A percentile compares a stretch with the other conserved stretches of the same genome.
These are phyloP conservation scores for Datnioides undecimradiatus DNA, from an alignment of 2,113 vertebrate genomes.

Conservation along the genomic window DNA sequence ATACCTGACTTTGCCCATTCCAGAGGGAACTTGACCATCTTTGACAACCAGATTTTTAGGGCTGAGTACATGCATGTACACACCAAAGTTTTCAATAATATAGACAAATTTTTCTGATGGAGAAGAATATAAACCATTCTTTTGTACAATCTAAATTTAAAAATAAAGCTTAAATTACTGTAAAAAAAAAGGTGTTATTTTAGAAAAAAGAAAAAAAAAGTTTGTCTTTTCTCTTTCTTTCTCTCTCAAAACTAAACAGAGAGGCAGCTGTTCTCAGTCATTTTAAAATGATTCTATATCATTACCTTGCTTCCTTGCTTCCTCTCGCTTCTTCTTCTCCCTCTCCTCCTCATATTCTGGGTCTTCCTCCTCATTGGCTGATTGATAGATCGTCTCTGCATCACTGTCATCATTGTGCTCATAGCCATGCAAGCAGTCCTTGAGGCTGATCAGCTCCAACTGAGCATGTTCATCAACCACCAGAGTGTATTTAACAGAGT, in stretches of 20 bases:
- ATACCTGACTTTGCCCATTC: too few relatives aligned
- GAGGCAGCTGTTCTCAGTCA: not conserved
- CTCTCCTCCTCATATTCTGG: constrained; percentile 83
- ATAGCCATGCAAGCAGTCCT: constrained; percentile 87
- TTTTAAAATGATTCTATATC: not conserved
- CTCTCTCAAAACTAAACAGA: too few relatives aligned
- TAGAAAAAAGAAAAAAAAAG: too few relatives aligned
- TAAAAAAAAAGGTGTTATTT: too few relatives aligned
- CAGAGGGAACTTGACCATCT: too few relatives aligned
- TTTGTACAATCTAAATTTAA: too few relatives aligned
- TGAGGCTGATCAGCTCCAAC: constrained; percentile 93
- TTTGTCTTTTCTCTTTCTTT: too few relatives aligned
- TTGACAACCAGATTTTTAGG: too few relatives aligned
- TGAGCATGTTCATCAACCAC: constrained; percentile 94
- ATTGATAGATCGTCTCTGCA: constrained; percentile 89
- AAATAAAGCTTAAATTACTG: too few relatives aligned
- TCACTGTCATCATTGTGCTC: constrained; percentile 88
- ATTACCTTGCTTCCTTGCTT: constrained; percentile 67
- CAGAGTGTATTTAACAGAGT: constrained; percentile 94
- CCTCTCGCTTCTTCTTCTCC: constrained; percentile 75
- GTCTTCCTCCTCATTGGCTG: constrained; percentile 86
- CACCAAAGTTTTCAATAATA: too few relatives aligned
- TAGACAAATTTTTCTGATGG: not conserved
- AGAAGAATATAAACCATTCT: not conserved
- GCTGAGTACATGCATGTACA: too few relatives aligned